Conservation (phyloP, 2,797 vertebrate species). For the Fringilla coelebs region DNA sequence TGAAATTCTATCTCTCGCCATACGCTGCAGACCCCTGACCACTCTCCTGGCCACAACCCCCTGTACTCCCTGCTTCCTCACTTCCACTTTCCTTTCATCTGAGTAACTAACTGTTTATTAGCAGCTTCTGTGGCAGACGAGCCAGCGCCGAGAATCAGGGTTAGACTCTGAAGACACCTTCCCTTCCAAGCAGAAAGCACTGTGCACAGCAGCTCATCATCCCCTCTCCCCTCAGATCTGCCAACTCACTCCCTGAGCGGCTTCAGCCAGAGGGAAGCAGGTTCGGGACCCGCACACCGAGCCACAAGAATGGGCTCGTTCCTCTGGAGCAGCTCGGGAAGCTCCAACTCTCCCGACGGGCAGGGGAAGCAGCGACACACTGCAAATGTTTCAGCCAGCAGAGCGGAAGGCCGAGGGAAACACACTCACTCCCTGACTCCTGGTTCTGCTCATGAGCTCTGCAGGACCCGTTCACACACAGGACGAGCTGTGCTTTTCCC, state of each 20-base stretch:
- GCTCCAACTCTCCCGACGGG: not conserved
- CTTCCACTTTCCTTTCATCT: not conserved
- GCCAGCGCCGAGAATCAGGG: not conserved
- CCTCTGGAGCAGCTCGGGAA: not conserved
- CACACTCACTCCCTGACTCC: fast-evolving
- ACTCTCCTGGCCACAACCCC: not conserved
- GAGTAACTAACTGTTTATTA: not conserved
- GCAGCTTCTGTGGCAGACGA: not conserved
- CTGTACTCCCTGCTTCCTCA: not conserved
- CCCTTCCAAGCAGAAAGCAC: not conserved
- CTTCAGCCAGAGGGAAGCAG: not conserved
- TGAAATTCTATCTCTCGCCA: not conserved
- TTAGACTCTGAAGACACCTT: not conserved
- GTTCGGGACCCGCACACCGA: not conserved
- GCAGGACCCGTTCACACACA: not conserved
- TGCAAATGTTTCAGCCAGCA: fast-evolving
- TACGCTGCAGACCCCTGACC: not conserved
- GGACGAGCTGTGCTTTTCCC: fast-evolving
- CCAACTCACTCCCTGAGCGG: not conserved
- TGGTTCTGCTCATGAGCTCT: fast-evolving
- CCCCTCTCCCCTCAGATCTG: not conserved
- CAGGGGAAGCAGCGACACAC: not conserved
- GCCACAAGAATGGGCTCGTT: not conserved
- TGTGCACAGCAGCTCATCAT: not conserved
- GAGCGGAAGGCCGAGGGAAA: not conserved